phyloP scores from a whole-genome alignment of 1,140 invertebrate genomes.

The Pseudomyrmex sp. region DNA sequence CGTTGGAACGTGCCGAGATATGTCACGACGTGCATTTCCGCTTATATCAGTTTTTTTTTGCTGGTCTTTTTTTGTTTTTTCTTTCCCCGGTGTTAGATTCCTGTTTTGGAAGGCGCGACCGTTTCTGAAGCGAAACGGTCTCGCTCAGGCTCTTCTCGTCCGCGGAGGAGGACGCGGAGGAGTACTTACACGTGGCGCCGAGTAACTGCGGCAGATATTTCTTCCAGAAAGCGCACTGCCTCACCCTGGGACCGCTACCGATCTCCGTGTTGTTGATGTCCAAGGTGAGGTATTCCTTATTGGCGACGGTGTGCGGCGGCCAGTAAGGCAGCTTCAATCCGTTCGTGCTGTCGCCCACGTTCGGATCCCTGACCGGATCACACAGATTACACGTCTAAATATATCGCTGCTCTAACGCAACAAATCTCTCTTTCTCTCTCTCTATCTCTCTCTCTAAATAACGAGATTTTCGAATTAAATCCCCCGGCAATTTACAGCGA shows the following conservation, averaged over 20 bases:
- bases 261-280: slow-evolving; percentile 92
- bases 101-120: slow-evolving; percentile 10
- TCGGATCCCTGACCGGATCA: slow-evolving; percentile 87
- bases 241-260: slow-evolving; percentile 93
- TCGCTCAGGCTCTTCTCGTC: neutral
- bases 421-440: neutral
- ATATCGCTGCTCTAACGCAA: neutral
- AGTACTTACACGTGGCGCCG: slow-evolving; percentile 89
- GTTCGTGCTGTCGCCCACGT: slow-evolving; percentile 87
- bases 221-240: slow-evolving; percentile 98
- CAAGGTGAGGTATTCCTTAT: slow-evolving; percentile 94
- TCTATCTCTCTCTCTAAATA: neutral
- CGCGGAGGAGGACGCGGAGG: neutral
- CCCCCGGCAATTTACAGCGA: too few relatives aligned
- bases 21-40: too few relatives aligned
- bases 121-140: neutral
- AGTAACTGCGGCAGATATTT: slow-evolving; percentile 96
- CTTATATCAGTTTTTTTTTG: too few relatives aligned
- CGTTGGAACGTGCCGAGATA: slow-evolving; percentile 3
- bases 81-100: too few relatives aligned
- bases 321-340: slow-evolving; percentile 90
- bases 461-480: neutral
- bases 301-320: slow-evolving; percentile 93
- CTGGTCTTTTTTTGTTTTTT: too few relatives aligned
- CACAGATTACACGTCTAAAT: slow-evolving; percentile 11